A percentile compares a stretch with the other conserved stretches of the same genome.
Conservation (phyloP, 2,797 vertebrate species). For the Catharus ustulatus region DNA sequence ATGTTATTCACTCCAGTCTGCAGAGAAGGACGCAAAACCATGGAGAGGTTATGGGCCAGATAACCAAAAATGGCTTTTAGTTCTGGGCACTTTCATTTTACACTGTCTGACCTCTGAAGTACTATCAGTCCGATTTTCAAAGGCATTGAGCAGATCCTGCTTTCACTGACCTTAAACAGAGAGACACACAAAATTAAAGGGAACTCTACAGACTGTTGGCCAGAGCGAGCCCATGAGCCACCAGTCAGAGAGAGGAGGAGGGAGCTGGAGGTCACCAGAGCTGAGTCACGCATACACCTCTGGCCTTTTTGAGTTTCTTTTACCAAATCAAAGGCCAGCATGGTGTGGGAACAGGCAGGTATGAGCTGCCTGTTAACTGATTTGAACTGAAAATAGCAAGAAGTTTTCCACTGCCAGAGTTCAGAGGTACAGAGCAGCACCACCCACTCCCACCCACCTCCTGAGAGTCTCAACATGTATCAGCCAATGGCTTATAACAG, state of each 20-base stretch:
- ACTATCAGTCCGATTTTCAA: slow-evolving; percentile 8
- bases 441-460: background rate
- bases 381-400: background rate
- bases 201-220: background rate
- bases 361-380: background rate
- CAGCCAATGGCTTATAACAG: background rate
- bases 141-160: slow-evolving; percentile 5
- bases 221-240: fast-evolving
- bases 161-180: background rate
- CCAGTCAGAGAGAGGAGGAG: fast-evolving
- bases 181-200: slow-evolving; percentile 8
- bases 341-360: background rate
- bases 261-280: background rate
- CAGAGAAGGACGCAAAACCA: background rate
- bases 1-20: slow-evolving; percentile 27
- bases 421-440: background rate
- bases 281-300: fast-evolving
- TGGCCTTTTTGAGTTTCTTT: background rate
- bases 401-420: background rate
- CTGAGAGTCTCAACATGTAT: background rate
- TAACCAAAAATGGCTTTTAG: slow-evolving; percentile 49
- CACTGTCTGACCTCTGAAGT: slow-evolving; percentile 1
- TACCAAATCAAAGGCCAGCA: background rate
- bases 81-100: slow-evolving; percentile 40
- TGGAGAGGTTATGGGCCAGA: slow-evolving; percentile 39